Conservation (phyloP, 1,140 invertebrate species). For the Tetramorium simillimum region DNA sequence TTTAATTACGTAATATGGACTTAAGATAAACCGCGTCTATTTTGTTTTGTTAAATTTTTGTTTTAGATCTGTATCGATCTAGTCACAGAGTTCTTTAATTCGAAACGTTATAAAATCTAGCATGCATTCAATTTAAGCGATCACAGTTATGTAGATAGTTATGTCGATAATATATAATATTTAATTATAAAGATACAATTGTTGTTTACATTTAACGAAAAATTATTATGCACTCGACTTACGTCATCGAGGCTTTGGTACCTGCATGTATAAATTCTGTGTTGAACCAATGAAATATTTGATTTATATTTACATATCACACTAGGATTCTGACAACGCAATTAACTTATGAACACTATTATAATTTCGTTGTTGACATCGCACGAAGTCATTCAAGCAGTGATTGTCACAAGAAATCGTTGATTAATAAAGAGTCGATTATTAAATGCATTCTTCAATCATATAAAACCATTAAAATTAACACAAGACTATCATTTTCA, state of each 20-base stretch:
- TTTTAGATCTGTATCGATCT: conserved; percentile 31
- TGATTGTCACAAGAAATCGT: not conserved
- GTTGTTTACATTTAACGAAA: conserved; percentile 15
- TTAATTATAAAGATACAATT: not conserved
- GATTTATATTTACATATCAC: conserved; percentile 11
- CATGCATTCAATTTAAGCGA: conserved; percentile 47
- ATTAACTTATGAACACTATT: not conserved
- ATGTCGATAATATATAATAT: conserved; percentile 31
- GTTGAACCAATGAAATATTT: conserved; percentile 8
- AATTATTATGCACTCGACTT: conserved; percentile 18
- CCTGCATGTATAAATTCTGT: conserved; percentile 2
- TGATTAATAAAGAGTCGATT: not conserved
- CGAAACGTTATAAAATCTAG: not conserved
- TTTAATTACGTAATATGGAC: conserved; percentile 1
- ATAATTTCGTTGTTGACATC: not conserved
- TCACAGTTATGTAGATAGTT: not conserved
- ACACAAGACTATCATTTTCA: not conserved
- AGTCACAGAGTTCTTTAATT: conserved; percentile 25
- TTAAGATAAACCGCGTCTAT: not conserved
- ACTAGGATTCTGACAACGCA: not conserved
- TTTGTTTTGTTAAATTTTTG: conserved; percentile 4
- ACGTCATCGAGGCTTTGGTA: conserved; percentile 7
- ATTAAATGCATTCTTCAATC: not conserved
- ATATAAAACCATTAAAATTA: not conserved
- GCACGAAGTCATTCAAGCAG: not conserved